Evolutionary conservation across 1,140 invertebrate genomes (phyloP).

Genomic region (Adelges cooleyi): DNA sequence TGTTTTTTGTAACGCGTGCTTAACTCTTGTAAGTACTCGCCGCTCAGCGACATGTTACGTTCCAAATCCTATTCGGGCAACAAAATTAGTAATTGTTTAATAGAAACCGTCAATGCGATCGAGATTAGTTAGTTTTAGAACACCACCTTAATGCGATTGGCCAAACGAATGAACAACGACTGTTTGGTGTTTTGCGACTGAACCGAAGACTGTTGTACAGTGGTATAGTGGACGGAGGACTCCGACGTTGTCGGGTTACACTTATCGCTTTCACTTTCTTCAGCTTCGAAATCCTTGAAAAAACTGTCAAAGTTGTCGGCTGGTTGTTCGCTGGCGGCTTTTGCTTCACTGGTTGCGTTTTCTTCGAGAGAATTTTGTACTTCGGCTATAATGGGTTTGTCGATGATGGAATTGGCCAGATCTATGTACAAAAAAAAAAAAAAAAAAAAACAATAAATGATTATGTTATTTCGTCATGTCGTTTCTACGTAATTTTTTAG

Average conservation of each 20-base stretch:
- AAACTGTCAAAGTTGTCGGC: conserved; percentile 20
- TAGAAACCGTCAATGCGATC: no score
- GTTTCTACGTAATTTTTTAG: no score
- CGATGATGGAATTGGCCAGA: background rate
- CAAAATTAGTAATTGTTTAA: conserved; percentile 38
- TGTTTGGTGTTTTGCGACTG: conserved; percentile 50
- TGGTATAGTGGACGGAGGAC: background rate
- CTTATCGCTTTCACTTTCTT: conserved; percentile 11
- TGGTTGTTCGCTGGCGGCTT: background rate
- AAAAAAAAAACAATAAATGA: background rate
- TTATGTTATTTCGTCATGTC: no score
- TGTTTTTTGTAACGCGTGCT: conserved; percentile 90
- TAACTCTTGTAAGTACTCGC: conserved; percentile 88
- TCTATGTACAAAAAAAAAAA: background rate
- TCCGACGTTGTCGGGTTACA: background rate
- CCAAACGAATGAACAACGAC: conserved; percentile 86
- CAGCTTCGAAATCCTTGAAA: conserved; percentile 18
- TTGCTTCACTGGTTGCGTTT: background rate
- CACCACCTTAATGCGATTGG: conserved; percentile 83
- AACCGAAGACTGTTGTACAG: conserved; percentile 31
- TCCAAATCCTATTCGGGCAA: conserved; percentile 84
- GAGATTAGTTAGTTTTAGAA: background rate
- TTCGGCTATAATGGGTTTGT: background rate
- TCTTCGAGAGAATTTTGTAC: background rate
- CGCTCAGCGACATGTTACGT: conserved; percentile 88